Conservation (phyloP, 1,140 invertebrate genomes). For the Lamellibrachia luymesi region DNA sequence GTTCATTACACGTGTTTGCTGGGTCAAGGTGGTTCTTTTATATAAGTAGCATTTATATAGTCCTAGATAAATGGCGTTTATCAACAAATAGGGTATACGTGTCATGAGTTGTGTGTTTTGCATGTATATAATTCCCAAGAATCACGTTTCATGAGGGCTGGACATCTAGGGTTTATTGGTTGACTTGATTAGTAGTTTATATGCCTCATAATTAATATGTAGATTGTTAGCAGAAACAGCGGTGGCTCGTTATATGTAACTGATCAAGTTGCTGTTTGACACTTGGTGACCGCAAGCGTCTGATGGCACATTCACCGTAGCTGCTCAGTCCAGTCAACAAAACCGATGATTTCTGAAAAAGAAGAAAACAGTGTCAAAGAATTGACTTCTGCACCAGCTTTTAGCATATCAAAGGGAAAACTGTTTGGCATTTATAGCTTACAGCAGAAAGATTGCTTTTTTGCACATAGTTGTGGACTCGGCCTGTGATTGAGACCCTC, state of each 20-base stretch:
- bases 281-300: not conserved
- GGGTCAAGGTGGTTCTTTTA: not conserved
- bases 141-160: not conserved
- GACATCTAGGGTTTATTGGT: not conserved
- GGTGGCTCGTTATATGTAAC: no score
- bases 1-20: not conserved
- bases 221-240: not conserved
- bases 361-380: not conserved
- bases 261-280: not conserved
- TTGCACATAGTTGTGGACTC: not conserved
- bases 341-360: not conserved
- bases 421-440: not conserved
- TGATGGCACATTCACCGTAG: no score
- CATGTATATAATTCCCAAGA: not conserved
- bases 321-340: not conserved
- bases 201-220: not conserved
- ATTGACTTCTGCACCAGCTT: not conserved
- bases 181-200: not conserved
- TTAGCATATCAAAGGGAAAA: not conserved
- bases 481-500: not conserved
- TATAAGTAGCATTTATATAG: not conserved
- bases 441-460: not conserved
- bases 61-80: not conserved
- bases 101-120: not conserved
- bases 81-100: not conserved